Base-by-base conservation (phyloP, 1,140 invertebrate genomes). In the Melanaphis sacchari region DNA sequence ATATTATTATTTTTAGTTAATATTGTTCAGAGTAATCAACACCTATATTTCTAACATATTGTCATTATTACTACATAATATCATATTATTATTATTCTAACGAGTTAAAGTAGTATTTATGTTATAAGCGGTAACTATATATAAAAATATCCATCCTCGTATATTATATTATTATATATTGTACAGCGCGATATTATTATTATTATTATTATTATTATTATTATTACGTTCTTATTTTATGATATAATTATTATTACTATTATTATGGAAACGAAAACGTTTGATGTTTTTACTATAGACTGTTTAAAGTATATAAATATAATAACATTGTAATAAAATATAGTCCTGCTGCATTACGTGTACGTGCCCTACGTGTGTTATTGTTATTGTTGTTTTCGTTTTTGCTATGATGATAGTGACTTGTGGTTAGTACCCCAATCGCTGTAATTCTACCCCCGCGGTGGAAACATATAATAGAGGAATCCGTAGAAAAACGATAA, bases 1-100 rank as follows among this genome's bases (percentile, higher is more conserved):
- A 49, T 52, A 41, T 84, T 8, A n/a, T 31, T 87, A 87, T 46
- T 91, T 43, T 46, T 41, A 81, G 59, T 52, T 84, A 92, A 54
- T 93, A 76, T 93, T 87, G 93, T 94, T 76, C 94, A 94, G 38
- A 84, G 38, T 84, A 84, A 84, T 84, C 82, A 84, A 84, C 38
- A 84, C 24, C 36, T 84, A 84, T 84, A 84, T 84, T 40, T 40
- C 38, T 84, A 41, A 26, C 38, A 40, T 84, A 22, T 49, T 84
- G 46, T 87, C 38, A 84, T 41, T 84, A 84, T 84, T 41, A 84
- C 38, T 84, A 84, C 22, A 36, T 41, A 82, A 40, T 84, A 84
- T 41, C 9, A 84, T 84, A 87, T 87, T 84, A 84, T 84, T 84
- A 84, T 82, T 82, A 82, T 88, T 49, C 18, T 88, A n/a, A 46